Percentiles rank a stretch among this genome's conserved stretches.
Evolutionary conservation across 2,113 vertebrate species (phyloP).

Genomic region (Channa maculata): DNA sequence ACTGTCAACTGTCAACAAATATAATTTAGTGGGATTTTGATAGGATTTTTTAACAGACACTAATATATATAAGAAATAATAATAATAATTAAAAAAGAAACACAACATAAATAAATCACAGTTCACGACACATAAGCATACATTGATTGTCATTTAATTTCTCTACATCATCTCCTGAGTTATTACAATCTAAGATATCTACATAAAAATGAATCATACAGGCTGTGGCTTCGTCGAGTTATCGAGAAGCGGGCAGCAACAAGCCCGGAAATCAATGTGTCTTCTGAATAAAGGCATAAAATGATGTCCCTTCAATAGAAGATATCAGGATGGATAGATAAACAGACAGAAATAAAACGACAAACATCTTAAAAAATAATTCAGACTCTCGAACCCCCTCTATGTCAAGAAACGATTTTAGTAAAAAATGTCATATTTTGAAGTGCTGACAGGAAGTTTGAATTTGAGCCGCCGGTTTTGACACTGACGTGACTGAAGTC

Average conservation of each 20-base stretch:
- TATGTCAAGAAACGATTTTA: background rate
- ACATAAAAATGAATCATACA: background rate
- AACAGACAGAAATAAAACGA: no score
- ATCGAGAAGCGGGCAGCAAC: background rate
- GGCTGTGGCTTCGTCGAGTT: background rate
- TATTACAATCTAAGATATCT: background rate
- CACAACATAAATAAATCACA: background rate
- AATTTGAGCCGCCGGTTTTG: background rate
- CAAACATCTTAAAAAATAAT: no score
- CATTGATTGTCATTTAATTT: background rate
- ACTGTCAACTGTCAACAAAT: no score
- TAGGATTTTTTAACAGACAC: no score
- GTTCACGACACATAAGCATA: no score
- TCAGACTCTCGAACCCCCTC: no score
- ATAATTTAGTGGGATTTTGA: no score
- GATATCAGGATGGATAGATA: no score
- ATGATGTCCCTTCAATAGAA: no score
- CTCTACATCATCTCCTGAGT: background rate
- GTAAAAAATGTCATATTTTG: background rate
- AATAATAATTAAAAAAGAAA: background rate
- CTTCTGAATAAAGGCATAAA: constrained; percentile 40
- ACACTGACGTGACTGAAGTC: constrained; percentile 5
- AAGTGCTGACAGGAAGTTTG: constrained; percentile 42
- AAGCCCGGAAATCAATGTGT: constrained; percentile 23
- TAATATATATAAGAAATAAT: no score